Evolutionary conservation across 1,140 invertebrate genomes (phyloP), one percentile per base, ranked within the genome.

Genomic region (Phymastichus coffea): DNA sequence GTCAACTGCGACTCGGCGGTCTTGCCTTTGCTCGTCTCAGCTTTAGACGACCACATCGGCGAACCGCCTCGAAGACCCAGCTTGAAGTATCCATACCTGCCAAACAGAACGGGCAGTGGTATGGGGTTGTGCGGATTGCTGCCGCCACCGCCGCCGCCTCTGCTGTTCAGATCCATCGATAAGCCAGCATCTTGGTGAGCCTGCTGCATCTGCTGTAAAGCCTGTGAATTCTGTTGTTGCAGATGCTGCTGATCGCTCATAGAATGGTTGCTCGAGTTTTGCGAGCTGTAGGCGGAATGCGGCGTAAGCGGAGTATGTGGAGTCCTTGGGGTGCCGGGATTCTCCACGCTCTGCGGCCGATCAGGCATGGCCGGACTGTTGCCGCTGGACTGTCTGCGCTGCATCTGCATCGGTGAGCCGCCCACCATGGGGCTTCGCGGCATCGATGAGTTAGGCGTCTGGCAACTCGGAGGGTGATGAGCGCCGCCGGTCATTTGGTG

Each of bases 31-130:
- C 73, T 79, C 4, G 73, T 70, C 48, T 77, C 72, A 1, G 77
- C 66, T 54, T 80, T 80, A 0, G 71, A 67, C 63, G 81, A 79
- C 85, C 87, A 89, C 81, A 89, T 88, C 0, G 89, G 89, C 0
- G 86, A 85, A 2, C 89, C 89, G 9, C 89, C 89, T 62, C 84
- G 77, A 2, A 91, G 76, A 4, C 87, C 89, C 1, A 88, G 71
- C 65, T 85, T 85, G 51, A 83, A 79, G 68, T 84, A 87, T 14
- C 81, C 80, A 63, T 77, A 82, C 41, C 78, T 75, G 6, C 78
- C 81, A 44, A 83, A 83, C 58, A 74, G 71, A 3, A 70, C 62
- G 7, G 79, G 75, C 12, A 80, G 70, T 3, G 83, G 84, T 25
- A 85, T 70, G 2, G 83, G 81, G 67, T 82, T 83, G 54, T 78